Base-by-base conservation (phyloP, 2,797 vertebrate species). In the Semaprochilodus insignis region DNA sequence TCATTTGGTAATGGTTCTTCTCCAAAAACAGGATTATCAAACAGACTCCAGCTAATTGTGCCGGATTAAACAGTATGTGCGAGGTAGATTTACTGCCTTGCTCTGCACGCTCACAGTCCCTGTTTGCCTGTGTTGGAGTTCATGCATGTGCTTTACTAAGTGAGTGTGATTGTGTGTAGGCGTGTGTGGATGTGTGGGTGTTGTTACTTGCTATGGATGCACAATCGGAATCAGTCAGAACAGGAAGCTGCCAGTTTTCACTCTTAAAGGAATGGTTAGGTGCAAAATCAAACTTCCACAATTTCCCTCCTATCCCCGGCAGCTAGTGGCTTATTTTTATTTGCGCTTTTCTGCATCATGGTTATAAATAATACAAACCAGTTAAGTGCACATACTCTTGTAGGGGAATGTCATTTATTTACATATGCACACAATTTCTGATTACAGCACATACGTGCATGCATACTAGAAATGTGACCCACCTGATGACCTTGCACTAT, bases 1-100 rank as follows among this genome's bases (percentile, higher is more conserved):
- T 55, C 25, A 73, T 81, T 80, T 77, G 71, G 62, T 59, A n/a
- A 66, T 81, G 60, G 72, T 71, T 83, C 67, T n/a, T 40, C 17
- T 80, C 74, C 72, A 76, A 76, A 78, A 77, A 16, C n/a, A 36
- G 59, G 17, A 78, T 77, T 85, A 81, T 77, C 7, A 65, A 51
- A 69, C 74, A 72, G 72, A 83, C 74, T 69, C 65, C 25, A 27
- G 74, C 51, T 62, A 65, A 57, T 72, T 54, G 36, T 6, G 23
- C 21, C 67, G 63, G 69, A 72, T 72, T 51, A 51, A 52, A 17
- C 16, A 10, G n/a, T 8, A 25, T 8, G 10, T 10, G 44, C 17
- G 44, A 25, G 54, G 23, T 15, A 15, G 34, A 80, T 71, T 36
- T 25, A 60, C 51, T 48, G 77, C 52, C 3, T 15, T n/a, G 23